These are phyloP conservation scores for Polypterus senegalus DNA, from an alignment of 2,113 vertebrate genomes.

Conservation along the genomic window DNA sequence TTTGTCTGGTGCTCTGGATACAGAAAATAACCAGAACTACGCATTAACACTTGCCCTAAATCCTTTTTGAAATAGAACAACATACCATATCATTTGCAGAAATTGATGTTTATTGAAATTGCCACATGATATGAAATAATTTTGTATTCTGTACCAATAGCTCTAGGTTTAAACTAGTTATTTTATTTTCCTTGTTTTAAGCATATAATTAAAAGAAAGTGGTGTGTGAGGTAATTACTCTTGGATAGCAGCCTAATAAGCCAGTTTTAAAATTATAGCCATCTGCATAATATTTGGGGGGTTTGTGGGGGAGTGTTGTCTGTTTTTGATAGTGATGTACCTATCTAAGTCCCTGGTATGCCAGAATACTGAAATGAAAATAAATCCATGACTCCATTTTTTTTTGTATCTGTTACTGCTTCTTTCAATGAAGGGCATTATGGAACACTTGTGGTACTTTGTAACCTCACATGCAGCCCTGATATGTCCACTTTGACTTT, in stretches of 20 bases:
- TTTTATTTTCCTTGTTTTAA: neutral
- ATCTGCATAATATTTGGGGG: neutral
- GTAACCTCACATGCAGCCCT: too few species aligned
- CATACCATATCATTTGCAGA: constrained; percentile 4
- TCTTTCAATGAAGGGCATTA: too few species aligned
- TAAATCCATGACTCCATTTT: too few species aligned
- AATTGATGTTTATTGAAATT: neutral
- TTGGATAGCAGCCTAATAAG: neutral
- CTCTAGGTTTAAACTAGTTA: neutral
- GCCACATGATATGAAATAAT: neutral
- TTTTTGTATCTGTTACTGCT: too few species aligned
- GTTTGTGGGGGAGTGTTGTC: too few species aligned
- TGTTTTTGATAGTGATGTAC: too few species aligned
- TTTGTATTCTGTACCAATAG: too few species aligned
- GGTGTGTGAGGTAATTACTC: neutral
- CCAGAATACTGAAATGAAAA: too few species aligned
- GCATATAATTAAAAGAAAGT: neutral
- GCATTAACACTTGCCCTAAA: constrained; percentile 3
- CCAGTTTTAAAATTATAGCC: neutral
- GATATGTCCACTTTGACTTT: too few species aligned
- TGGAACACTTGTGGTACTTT: too few species aligned
- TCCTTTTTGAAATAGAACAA: constrained; percentile 2
- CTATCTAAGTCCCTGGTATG: too few species aligned
- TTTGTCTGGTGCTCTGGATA: constrained; percentile 2
- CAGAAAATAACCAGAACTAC: constrained; percentile 1